These are phyloP conservation scores for Oncopeltus fasciatus DNA, from an alignment of 1,140 invertebrate species.

Conservation along the genomic window DNA sequence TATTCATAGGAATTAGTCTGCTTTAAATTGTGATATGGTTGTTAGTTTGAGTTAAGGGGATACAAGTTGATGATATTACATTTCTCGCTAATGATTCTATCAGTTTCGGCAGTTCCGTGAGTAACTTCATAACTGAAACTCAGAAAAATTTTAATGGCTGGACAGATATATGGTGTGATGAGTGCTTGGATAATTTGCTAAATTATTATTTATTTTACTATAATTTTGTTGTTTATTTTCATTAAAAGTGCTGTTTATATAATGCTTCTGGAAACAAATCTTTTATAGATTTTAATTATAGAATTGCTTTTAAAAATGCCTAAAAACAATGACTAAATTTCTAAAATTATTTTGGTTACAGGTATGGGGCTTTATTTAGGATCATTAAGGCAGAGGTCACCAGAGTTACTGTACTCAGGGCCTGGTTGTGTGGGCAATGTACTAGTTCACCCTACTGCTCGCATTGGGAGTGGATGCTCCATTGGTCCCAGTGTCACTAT, in stretches of 20 bases:
- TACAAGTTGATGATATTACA: too few relatives aligned
- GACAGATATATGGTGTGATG: too few relatives aligned
- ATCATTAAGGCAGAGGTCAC: conserved; percentile 62
- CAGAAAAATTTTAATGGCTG: too few relatives aligned
- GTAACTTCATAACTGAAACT: too few relatives aligned
- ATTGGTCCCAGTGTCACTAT: conserved; percentile 98
- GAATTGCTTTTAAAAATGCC: too few relatives aligned
- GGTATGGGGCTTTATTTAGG: conserved; percentile 69
- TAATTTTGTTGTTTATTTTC: background rate
- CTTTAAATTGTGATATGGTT: too few relatives aligned
- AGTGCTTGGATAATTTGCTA: too few relatives aligned
- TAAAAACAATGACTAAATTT: background rate
- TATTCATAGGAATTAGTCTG: too few relatives aligned
- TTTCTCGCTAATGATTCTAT: too few relatives aligned
- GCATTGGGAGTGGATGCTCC: conserved; percentile 83
- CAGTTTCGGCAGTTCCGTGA: too few relatives aligned
- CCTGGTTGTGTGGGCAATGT: conserved; percentile 76
- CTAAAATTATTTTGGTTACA: conserved; percentile 20
- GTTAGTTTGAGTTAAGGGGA: too few relatives aligned
- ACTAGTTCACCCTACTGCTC: conserved; percentile 78
- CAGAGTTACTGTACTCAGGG: conserved; percentile 55
- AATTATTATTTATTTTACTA: too few relatives aligned
- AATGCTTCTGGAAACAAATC: background rate
- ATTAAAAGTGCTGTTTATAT: background rate
- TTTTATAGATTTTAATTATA: background rate